Percentiles rank a stretch among this genome's conserved stretches.
Conservation (phyloP, 2,113 vertebrate species). For the Pseudorectes ferrugineus region DNA sequence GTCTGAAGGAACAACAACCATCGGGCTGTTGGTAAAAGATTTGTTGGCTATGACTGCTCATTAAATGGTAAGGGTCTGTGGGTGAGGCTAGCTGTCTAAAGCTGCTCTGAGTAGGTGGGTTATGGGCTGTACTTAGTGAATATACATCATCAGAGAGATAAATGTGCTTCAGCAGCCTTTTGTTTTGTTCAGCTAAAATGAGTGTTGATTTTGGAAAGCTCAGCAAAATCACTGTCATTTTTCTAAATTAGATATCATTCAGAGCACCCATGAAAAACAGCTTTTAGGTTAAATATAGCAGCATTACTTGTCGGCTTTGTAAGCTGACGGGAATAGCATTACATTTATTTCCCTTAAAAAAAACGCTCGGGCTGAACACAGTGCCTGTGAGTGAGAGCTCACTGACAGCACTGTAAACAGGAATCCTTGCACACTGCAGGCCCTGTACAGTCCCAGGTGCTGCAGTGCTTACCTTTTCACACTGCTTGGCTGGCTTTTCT, state of each 20-base stretch:
- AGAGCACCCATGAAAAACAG: constrained; percentile 5
- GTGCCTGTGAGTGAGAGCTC: background rate
- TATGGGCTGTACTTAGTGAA: constrained; percentile 63
- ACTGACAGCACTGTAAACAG: background rate
- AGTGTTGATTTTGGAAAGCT: constrained; percentile 54
- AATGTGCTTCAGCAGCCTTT: constrained; percentile 45
- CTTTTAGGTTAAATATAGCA: constrained; percentile 43
- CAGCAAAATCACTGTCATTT: constrained; percentile 23
- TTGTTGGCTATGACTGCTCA: constrained; percentile 64
- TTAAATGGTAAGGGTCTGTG: constrained; percentile 49
- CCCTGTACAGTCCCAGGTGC: background rate
- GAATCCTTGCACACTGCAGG: background rate
- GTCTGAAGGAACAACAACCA: constrained; percentile 29
- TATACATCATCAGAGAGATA: constrained; percentile 64
- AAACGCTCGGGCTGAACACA: background rate
- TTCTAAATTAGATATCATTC: constrained; percentile 45
- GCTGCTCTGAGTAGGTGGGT: constrained; percentile 40
- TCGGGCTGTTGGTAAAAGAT: constrained; percentile 51
- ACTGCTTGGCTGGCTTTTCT: background rate
- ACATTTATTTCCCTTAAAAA: constrained; percentile 1
- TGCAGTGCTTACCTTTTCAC: background rate
- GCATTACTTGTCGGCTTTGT: constrained; percentile 8
- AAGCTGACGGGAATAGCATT: constrained; percentile 28
- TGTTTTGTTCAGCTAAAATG: constrained; percentile 54
- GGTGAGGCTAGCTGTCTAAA: constrained; percentile 11